Evolutionary conservation across 2,113 vertebrate genomes (phyloP), one percentile per base, ranked within the genome.

Genomic region (Oreochromis aureus): DNA sequence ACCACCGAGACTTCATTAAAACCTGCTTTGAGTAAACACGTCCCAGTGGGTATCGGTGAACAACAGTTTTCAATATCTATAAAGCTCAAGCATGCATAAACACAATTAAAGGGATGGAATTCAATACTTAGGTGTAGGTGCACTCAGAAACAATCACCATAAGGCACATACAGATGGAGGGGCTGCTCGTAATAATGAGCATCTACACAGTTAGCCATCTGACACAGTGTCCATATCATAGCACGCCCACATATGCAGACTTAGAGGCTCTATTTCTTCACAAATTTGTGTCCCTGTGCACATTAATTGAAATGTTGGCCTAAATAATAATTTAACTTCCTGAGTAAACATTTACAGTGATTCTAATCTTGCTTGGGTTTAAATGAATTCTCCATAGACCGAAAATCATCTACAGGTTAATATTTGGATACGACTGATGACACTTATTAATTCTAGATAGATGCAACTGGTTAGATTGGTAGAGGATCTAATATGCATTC

Each of bases 1-100:
- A 71, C 89, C 90, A 41, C 81, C 15, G 84, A 90, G 89, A 80
- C 79, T 82, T 92, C 79, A 91, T 89, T 89, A 86, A 89, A 93
- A 73, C 55, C 30, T 71, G 83, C 63, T 91, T 81, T 16, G 36
- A 55, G 46, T 71, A 87, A 91, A 90, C 59, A 80, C 4, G 48
- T 73, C 88, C 76, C 22, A 13, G 48, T 71, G 59, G 81, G 71
- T 55, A 80, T 84, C 48, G 27, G 55, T 1, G 19, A 82, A 24
- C 22, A 84, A 46, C 56, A 59, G 16, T 53, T 87, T 85, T 84
- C 59, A 87, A 19, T 69, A 66, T 55, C 24, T 85, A n/a, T 54
- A 55, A 80, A 63, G 82, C 22, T 58, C 18, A 34, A 6, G 3
- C 39, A 12, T 80, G 16, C 18, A 63, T 53, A 53, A 19, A 78